phyloP scores from a whole-genome alignment of 2,113 vertebrate genomes.

The Platichthys flesus region DNA sequence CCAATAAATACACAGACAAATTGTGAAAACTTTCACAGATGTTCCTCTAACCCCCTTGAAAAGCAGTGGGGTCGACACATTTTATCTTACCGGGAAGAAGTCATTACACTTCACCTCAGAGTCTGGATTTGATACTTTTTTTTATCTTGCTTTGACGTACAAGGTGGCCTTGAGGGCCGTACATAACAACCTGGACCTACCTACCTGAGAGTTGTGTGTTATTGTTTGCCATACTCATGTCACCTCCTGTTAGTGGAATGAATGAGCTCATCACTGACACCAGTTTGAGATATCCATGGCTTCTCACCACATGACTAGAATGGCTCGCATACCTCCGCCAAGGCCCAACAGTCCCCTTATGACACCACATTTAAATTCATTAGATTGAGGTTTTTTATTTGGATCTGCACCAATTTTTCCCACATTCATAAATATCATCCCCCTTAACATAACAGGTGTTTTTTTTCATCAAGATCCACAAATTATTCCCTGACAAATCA shows the following conservation, averaged over 20 bases:
- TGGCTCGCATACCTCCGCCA: no score
- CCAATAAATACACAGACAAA: constrained; percentile 60
- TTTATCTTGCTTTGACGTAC: constrained; percentile 40
- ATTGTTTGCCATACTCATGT: constrained; percentile 66
- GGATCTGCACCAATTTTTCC: no score
- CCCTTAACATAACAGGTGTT: not conserved
- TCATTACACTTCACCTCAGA: constrained; percentile 37
- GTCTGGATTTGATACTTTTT: constrained; percentile 54
- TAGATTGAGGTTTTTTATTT: no score
- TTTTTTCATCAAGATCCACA: not conserved
- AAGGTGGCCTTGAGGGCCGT: constrained; percentile 45
- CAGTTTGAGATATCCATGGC: constrained; percentile 47
- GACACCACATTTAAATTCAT: no score
- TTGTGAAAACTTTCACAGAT: not conserved
- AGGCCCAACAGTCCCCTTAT: no score
- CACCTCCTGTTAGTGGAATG: constrained; percentile 70
- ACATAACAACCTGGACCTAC: constrained; percentile 67
- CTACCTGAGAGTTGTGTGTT: constrained; percentile 67
- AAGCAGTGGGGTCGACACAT: not conserved
- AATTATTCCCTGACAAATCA: not conserved
- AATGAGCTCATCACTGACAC: constrained; percentile 77
- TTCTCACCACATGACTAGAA: not conserved
- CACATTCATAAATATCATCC: no score
- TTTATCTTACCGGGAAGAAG: constrained; percentile 42
- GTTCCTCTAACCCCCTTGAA: constrained; percentile 9